Evolutionary conservation across 2,113 vertebrate genomes (phyloP).

Genomic region (Etheostoma spectabile): DNA sequence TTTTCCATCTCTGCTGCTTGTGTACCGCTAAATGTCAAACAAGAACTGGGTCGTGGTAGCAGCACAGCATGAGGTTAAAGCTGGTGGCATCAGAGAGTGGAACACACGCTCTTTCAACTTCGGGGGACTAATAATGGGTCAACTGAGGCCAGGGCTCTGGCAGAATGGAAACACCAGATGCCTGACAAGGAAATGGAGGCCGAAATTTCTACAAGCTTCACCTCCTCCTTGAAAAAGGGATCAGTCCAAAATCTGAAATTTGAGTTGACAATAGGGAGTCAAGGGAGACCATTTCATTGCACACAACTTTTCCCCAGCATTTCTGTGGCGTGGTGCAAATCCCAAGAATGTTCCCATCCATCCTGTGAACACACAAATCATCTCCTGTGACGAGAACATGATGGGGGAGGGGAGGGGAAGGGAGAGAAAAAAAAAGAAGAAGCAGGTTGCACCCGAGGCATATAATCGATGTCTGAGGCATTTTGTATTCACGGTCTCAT

Average conservation of each 20-base stretch:
- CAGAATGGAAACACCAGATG: constrained; percentile 27
- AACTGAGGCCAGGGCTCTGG: not conserved
- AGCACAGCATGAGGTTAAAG: constrained; percentile 4
- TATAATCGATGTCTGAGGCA: no score
- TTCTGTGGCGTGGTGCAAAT: no score
- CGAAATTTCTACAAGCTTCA: not conserved
- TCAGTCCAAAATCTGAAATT: constrained; percentile 15
- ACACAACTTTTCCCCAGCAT: constrained; percentile 41
- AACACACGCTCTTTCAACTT: constrained; percentile 17
- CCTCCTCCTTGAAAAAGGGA: constrained; percentile 1
- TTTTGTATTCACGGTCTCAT: constrained; percentile 40
- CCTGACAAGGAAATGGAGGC: not conserved
- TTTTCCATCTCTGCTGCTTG: constrained; percentile 19
- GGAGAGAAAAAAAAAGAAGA: constrained; percentile 28
- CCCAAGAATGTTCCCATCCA: constrained; percentile 27
- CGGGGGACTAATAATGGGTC: constrained; percentile 19
- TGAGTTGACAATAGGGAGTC: constrained; percentile 15
- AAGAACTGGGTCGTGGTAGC: constrained; percentile 8
- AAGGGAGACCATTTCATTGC: constrained; percentile 31
- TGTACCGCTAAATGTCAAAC: constrained; percentile 27
- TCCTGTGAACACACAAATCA: constrained; percentile 10
- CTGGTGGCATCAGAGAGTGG: constrained; percentile 19
- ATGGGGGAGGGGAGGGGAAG: not conserved
- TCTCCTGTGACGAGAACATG: constrained; percentile 27
- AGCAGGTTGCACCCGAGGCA: no score